Conservation (phyloP, 1,140 invertebrate genomes). For the Ceratosolen fusciceps region DNA sequence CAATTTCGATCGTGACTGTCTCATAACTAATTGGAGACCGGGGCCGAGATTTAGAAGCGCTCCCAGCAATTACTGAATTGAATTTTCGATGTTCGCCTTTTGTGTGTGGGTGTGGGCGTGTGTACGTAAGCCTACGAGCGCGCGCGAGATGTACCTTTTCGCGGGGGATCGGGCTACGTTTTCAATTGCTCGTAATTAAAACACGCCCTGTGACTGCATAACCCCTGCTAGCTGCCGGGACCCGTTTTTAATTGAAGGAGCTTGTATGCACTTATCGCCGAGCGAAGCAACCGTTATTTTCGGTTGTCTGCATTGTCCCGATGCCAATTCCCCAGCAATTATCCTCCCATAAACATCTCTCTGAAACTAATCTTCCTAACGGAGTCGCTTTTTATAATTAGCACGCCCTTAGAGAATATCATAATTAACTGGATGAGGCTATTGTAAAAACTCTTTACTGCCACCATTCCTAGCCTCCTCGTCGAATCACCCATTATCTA, state of each 20-base stretch:
- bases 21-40: conserved; percentile 26
- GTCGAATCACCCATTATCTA: neutral
- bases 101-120: too few species aligned
- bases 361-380: neutral
- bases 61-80: conserved; percentile 5
- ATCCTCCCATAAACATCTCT: neutral
- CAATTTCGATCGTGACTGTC: conserved; percentile 19
- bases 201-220: neutral
- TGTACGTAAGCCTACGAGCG: too few species aligned
- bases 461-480: neutral
- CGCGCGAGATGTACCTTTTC: neutral
- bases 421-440: neutral
- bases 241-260: conserved; percentile 23
- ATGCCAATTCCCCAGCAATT: neutral
- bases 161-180: neutral
- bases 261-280: conserved; percentile 23
- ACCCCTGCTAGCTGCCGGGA: neutral
- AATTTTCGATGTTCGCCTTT: conserved; percentile 18
- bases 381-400: neutral
- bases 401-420: neutral
- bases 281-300: conserved; percentile 9
- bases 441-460: neutral
- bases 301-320: conserved; percentile 6
- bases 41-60: neutral
- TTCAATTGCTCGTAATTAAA: conserved; percentile 31